These are phyloP conservation scores for Monochamus alternatus DNA, from an alignment of 2,888 invertebrate genomes.

Conservation along the genomic window DNA sequence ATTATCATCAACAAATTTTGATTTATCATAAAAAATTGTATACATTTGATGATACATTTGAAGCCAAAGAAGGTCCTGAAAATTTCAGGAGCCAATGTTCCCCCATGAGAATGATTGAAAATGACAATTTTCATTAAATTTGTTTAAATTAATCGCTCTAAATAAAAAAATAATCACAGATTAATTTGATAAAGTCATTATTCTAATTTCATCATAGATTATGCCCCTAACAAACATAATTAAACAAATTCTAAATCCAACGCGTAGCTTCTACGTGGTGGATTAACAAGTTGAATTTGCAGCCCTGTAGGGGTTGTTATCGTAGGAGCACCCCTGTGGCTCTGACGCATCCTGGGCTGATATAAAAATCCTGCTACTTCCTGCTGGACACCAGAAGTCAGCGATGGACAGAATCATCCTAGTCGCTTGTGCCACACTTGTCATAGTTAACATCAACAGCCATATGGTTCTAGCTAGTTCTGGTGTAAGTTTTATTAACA, in stretches of 20 bases:
- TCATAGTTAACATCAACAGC: conserved; percentile 42
- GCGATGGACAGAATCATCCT: conserved; percentile 57
- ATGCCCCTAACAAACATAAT: background rate
- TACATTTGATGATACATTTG: no score
- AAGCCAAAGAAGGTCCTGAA: no score
- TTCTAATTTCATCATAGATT: background rate
- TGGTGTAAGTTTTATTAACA: conserved; percentile 31
- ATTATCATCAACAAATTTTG: no score
- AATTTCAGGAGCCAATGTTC: no score
- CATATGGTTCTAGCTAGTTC: conserved; percentile 41
- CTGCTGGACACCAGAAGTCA: conserved; percentile 48
- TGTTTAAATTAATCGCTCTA: no score
- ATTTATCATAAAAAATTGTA: no score
- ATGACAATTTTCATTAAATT: no score
- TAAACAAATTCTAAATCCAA: background rate
- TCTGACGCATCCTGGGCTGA: conserved; percentile 52
- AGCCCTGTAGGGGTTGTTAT: conserved; percentile 64
- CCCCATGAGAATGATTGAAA: no score
- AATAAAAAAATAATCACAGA: no score
- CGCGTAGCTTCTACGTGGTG: conserved; percentile 37
- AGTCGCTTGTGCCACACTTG: conserved; percentile 54
- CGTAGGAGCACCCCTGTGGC: conserved; percentile 59
- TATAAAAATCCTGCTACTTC: conserved; percentile 56
- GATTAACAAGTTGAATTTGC: conserved; percentile 57
- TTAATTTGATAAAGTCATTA: no score